Conservation (phyloP, 1,140 invertebrate species). For the Luehdorfia chinensis region DNA sequence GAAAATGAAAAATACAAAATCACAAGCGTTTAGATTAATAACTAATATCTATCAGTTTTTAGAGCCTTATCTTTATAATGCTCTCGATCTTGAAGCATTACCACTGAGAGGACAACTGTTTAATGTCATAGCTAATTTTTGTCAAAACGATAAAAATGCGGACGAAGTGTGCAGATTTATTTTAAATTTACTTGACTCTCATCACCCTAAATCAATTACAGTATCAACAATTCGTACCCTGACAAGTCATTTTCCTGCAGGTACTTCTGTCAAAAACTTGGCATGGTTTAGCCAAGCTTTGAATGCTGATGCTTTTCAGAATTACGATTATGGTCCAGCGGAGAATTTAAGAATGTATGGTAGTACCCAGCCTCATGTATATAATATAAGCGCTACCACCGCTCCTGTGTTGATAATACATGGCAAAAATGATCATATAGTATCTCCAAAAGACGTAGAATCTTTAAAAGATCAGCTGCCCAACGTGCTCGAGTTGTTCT, state of each 20-base stretch:
- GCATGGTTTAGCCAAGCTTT: background rate
- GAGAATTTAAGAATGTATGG: background rate
- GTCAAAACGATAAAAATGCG: conserved; percentile 26
- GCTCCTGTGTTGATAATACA: conserved; percentile 1
- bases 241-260: conserved; percentile 58
- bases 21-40: background rate
- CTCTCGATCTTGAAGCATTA: conserved; percentile 34
- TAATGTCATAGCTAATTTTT: conserved; percentile 33
- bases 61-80: conserved; percentile 21
- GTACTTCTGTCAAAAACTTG: background rate
- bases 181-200: background rate
- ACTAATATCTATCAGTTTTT: conserved; percentile 17
- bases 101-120: conserved; percentile 31
- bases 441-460: background rate
- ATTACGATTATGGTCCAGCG: background rate
- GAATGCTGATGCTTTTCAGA: background rate
- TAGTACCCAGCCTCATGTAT: background rate
- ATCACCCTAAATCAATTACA: background rate
- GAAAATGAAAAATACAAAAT: background rate
- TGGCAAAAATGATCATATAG: background rate
- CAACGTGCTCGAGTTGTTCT: background rate
- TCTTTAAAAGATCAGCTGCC: conserved; percentile 1
- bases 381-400: background rate
- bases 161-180: conserved; percentile 25
- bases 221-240: conserved; percentile 28